These are phyloP conservation scores for Nomada fabriciana DNA, from an alignment of 2,888 invertebrate species.

Conservation along the genomic window DNA sequence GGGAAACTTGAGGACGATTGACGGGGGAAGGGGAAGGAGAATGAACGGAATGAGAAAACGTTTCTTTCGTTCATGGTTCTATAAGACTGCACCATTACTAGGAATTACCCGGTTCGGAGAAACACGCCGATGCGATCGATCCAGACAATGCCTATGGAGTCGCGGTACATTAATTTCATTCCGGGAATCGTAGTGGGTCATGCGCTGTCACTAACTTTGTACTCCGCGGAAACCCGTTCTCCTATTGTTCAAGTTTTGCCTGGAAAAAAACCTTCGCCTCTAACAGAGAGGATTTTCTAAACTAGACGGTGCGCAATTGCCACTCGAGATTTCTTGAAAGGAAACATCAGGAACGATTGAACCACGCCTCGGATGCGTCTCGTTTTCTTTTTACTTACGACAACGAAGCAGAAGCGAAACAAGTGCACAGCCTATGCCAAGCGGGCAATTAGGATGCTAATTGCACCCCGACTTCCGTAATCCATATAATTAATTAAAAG, in stretches of 20 bases:
- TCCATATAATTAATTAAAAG: constrained; percentile 22
- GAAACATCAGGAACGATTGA: too few relatives aligned
- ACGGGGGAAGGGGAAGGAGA: neutral
- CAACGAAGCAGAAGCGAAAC: neutral
- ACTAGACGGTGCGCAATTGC: too few relatives aligned
- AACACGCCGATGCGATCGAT: constrained; percentile 56
- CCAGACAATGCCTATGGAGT: constrained; percentile 52
- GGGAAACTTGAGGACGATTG: neutral
- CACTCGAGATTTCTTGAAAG: too few relatives aligned
- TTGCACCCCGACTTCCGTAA: neutral
- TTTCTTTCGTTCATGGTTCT: constrained; percentile 37
- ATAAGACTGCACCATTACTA: constrained; percentile 40
- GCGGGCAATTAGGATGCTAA: constrained; percentile 18
- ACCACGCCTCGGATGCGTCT: neutral
- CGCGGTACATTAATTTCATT: constrained; percentile 70
- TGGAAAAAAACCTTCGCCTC: too few relatives aligned
- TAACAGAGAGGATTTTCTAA: too few relatives aligned
- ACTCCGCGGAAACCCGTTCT: neutral
- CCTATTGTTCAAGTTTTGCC: too few relatives aligned
- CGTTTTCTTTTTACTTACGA: neutral
- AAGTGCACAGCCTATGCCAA: neutral
- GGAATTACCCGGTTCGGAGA: constrained; percentile 52
- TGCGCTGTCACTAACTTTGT: constrained; percentile 22
- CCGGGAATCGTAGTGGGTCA: constrained; percentile 60
- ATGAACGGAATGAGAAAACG: constrained; percentile 42